Evolutionary conservation across 2,113 vertebrate species (phyloP).

Genomic region (Catharus bicknelli): DNA sequence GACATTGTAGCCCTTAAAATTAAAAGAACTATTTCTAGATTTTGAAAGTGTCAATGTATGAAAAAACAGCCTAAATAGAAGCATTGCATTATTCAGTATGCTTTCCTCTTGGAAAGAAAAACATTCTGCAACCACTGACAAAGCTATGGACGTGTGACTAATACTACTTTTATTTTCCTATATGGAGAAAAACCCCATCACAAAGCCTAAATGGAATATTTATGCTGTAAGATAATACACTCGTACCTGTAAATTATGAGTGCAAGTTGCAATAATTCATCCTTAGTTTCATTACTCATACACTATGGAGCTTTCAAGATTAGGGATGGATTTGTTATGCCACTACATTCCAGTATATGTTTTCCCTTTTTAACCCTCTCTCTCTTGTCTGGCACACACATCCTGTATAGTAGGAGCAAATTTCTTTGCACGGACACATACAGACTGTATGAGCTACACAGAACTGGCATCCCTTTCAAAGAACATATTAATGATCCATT

Average conservation of each 20-base stretch:
- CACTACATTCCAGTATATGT: constrained; percentile 35
- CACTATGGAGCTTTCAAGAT: constrained; percentile 46
- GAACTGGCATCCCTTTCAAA: constrained; percentile 15
- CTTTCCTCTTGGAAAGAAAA: constrained; percentile 55
- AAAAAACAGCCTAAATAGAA: constrained; percentile 35
- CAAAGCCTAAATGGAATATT: constrained; percentile 63
- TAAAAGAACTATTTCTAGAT: constrained; percentile 52
- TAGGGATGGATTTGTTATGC: constrained; percentile 61
- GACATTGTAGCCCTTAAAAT: constrained; percentile 45
- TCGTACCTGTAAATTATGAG: constrained; percentile 62
- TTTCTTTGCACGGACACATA: background rate
- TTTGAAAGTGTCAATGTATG: constrained; percentile 40
- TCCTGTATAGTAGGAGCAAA: background rate
- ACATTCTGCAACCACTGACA: constrained; percentile 51
- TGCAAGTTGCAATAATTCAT: constrained; percentile 51
- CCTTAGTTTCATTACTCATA: constrained; percentile 60
- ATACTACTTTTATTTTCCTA: constrained; percentile 58
- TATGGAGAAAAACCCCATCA: constrained; percentile 51
- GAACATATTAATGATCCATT: constrained; percentile 30
- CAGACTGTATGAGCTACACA: background rate
- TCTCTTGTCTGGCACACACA: background rate
- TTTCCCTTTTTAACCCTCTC: constrained; percentile 40
- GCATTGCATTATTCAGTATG: constrained; percentile 45
- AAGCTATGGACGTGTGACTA: constrained; percentile 58
- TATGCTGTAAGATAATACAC: constrained; percentile 65